These are phyloP conservation scores for Clivina fossor DNA, from an alignment of 2,888 invertebrate species.

Conservation along the genomic window DNA sequence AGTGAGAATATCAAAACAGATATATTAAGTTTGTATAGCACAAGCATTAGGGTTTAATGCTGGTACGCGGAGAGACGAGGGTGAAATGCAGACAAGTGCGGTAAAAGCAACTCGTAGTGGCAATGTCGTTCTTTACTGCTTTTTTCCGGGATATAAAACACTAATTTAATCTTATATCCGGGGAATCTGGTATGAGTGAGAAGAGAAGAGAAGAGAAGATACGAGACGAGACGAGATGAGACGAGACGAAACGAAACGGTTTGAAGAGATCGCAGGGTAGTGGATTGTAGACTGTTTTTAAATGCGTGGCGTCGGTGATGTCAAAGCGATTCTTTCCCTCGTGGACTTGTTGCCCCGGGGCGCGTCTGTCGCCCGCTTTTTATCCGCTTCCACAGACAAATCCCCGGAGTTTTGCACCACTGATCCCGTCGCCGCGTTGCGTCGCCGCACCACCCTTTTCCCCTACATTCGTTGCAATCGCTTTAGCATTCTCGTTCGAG, in stretches of 20 bases:
- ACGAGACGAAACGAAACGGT: no score
- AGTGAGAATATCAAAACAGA: constrained; percentile 14
- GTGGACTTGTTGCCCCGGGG: constrained; percentile 30
- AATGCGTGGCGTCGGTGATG: constrained; percentile 31
- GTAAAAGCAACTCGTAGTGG: no score
- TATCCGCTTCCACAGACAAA: constrained; percentile 30
- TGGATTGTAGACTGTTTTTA: constrained; percentile 10
- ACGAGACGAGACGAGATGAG: no score
- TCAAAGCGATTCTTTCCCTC: constrained; percentile 32
- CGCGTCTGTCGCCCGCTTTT: constrained; percentile 30
- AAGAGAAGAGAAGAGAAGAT: no score
- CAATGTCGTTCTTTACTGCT: constrained; percentile 45
- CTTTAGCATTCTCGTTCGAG: constrained; percentile 29
- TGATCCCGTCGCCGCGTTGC: constrained; percentile 16
- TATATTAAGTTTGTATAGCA: constrained; percentile 12
- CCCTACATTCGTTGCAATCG: constrained; percentile 21
- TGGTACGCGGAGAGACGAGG: constrained; percentile 1
- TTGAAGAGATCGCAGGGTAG: background rate
- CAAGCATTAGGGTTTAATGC: background rate
- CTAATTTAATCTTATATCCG: constrained; percentile 49
- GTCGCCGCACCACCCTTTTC: background rate
- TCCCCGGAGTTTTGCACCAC: constrained; percentile 26
- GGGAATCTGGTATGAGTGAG: no score
- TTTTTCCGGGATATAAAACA: constrained; percentile 49
- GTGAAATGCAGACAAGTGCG: background rate